These are phyloP conservation scores for Heloderma charlesbogerti DNA, from an alignment of 2,113 vertebrate species.

Conservation along the genomic window DNA sequence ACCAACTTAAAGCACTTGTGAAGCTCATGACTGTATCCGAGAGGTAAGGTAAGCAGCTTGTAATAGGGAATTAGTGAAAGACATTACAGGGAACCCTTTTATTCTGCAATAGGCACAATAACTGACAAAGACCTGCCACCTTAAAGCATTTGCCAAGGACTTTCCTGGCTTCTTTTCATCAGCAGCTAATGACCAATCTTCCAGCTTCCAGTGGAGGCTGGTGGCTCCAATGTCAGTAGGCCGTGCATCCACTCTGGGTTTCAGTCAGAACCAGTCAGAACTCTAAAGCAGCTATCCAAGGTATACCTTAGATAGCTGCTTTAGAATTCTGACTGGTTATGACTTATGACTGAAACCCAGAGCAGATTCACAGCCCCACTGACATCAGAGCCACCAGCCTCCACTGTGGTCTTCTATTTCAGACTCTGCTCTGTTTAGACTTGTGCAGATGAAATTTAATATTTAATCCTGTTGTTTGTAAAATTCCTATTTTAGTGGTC, in stretches of 20 bases:
- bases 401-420: not conserved
- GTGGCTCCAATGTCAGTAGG: too few species aligned
- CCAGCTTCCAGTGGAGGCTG: too few species aligned
- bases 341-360: too few species aligned
- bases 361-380: too few species aligned
- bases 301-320: too few species aligned
- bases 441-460: not conserved
- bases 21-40: constrained; percentile 57
- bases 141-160: not conserved
- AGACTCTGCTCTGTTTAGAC: not conserved
- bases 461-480: not conserved
- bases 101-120: not conserved
- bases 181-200: not conserved
- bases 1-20: constrained; percentile 25
- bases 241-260: too few species aligned
- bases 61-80: not conserved
- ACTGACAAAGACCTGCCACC: not conserved
- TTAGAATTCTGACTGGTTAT: too few species aligned
- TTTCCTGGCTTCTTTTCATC: not conserved
- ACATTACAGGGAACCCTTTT: not conserved
- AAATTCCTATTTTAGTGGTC: not conserved
- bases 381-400: too few species aligned
- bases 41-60: constrained; percentile 47
- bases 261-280: too few species aligned
- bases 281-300: too few species aligned